These are phyloP conservation scores for Toxotes chatareus DNA, from an alignment of 2,113 vertebrate genomes.

Conservation along the genomic window DNA sequence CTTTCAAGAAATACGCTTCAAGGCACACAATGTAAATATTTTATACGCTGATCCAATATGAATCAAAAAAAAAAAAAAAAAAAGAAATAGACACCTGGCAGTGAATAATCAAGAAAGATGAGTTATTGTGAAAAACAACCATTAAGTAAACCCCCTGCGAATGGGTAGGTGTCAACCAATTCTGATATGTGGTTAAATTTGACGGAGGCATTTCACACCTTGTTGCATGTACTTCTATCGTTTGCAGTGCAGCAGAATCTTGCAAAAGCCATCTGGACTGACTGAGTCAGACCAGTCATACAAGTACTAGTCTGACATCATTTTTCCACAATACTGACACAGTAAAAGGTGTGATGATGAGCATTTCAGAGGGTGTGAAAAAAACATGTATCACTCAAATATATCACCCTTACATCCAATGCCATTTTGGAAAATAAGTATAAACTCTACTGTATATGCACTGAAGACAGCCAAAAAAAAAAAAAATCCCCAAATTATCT, in stretches of 20 bases:
- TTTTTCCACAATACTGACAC: constrained; percentile 50
- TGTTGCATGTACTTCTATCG: constrained; percentile 27
- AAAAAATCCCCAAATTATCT: neutral
- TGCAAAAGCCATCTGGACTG: constrained; percentile 48
- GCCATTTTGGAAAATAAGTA: neutral
- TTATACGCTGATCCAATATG: neutral
- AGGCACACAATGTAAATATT: neutral
- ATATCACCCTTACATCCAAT: neutral
- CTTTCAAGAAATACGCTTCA: constrained; percentile 18
- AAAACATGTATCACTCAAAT: constrained; percentile 37
- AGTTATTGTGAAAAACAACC: constrained; percentile 26
- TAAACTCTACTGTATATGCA: neutral
- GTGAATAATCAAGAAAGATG: neutral
- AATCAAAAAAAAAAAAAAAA: neutral
- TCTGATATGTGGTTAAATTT: constrained; percentile 49
- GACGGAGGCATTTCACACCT: constrained; percentile 68
- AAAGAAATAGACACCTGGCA: neutral
- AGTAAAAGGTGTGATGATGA: constrained; percentile 55
- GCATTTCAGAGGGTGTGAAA: constrained; percentile 57
- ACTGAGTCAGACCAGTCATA: constrained; percentile 39
- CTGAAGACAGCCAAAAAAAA: neutral
- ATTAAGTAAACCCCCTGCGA: constrained; percentile 17
- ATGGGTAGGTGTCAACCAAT: constrained; percentile 33
- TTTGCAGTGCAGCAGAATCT: constrained; percentile 36
- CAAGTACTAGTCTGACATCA: constrained; percentile 48